A percentile compares a stretch with the other conserved stretches of the same genome.
phyloP scores from a whole-genome alignment of 2,888 invertebrate species.

The Acanthosepion esculentum region DNA sequence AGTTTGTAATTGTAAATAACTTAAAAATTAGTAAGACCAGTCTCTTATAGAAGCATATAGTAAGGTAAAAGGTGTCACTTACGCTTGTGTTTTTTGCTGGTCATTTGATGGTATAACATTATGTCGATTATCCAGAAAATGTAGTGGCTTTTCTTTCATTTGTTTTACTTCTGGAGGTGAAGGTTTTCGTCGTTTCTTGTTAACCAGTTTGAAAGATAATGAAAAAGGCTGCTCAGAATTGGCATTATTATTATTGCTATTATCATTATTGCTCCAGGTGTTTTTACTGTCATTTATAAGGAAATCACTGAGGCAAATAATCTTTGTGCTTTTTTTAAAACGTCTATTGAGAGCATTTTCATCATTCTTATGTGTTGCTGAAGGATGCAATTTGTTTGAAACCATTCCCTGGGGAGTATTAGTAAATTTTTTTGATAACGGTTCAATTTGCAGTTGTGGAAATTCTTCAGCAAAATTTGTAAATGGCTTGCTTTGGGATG shows the following conservation, averaged over 20 bases:
- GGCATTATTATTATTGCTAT: no score
- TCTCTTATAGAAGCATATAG: no score
- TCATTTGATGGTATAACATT: not conserved
- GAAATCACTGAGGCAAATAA: not conserved
- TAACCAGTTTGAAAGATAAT: not conserved
- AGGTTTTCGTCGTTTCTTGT: conserved; percentile 21
- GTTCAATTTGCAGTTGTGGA: not conserved
- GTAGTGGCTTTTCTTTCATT: not conserved
- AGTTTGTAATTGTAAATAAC: no score
- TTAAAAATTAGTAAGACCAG: no score
- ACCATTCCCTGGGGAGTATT: not conserved
- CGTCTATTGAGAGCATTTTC: not conserved
- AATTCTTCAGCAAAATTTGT: conserved; percentile 52
- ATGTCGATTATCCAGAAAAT: not conserved
- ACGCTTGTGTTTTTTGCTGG: not conserved
- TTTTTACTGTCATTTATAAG: not conserved
- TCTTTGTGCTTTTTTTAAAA: not conserved
- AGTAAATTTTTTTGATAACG: not conserved
- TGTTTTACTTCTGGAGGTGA: not conserved
- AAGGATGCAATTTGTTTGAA: not conserved
- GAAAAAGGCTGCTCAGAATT: not conserved
- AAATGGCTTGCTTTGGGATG: conserved; percentile 57
- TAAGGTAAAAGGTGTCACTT: not conserved
- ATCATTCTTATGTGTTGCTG: not conserved
- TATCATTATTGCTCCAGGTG: not conserved